Evolutionary conservation across 2,113 vertebrate genomes (phyloP).

Genomic region (Siniperca knerii): DNA sequence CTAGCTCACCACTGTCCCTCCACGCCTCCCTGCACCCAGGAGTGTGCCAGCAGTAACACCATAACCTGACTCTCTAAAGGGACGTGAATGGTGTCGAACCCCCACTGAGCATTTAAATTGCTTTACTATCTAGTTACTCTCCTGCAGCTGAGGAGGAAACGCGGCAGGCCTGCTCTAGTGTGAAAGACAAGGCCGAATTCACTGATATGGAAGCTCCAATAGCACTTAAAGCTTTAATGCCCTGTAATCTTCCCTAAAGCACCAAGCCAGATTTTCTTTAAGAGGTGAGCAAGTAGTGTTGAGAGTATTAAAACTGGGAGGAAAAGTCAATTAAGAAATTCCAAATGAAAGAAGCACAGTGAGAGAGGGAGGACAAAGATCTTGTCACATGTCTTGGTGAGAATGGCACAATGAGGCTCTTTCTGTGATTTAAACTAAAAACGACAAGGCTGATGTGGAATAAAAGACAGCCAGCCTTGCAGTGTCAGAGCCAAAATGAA

Average conservation of each 20-base stretch:
- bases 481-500: constrained; percentile 46
- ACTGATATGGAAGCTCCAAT: constrained; percentile 61
- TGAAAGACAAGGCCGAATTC: constrained; percentile 36
- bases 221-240: constrained; percentile 66
- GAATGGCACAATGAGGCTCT: constrained; percentile 18
- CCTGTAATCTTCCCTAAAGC: constrained; percentile 70
- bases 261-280: constrained; percentile 55
- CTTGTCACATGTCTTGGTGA: constrained; percentile 12
- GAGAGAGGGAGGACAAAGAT: constrained; percentile 1
- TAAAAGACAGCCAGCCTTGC: constrained; percentile 45
- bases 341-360: constrained; percentile 32
- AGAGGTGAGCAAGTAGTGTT: constrained; percentile 56
- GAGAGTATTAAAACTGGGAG: constrained; percentile 63
- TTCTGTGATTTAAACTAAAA: constrained; percentile 12
- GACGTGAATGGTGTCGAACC: constrained; percentile 3
- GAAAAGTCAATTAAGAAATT: constrained; percentile 72
- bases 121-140: constrained; percentile 53
- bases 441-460: constrained; percentile 31
- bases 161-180: constrained; percentile 19
- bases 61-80: constrained; percentile 47
- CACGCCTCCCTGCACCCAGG: constrained; percentile 8
- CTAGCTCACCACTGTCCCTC: constrained; percentile 5
- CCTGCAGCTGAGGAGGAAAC: constrained; percentile 47
- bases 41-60: constrained; percentile 35
- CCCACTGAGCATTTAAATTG: constrained; percentile 44